Evolutionary conservation across 1,140 invertebrate species (phyloP).

Genomic region (Drosophila bifasciata): DNA sequence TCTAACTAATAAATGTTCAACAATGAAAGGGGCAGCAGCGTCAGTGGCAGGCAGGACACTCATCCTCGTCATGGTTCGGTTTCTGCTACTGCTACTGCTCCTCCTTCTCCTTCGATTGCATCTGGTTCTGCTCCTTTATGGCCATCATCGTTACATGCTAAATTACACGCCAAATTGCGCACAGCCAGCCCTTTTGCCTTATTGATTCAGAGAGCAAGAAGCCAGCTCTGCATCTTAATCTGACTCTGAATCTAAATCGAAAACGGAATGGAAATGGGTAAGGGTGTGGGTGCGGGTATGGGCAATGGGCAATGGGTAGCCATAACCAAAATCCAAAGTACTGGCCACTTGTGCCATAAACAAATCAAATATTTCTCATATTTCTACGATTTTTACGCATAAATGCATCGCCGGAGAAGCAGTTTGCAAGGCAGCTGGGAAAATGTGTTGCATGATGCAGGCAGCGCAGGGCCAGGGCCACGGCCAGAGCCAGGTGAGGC

Average conservation of each 20-base stretch:
- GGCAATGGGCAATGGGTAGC: background rate
- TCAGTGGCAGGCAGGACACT: slow-evolving; percentile 28
- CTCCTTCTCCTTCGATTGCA: too few relatives aligned
- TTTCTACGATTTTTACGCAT: slow-evolving; percentile 67
- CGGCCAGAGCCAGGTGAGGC: slow-evolving; percentile 5
- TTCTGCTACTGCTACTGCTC: background rate
- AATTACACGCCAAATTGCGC: slow-evolving; percentile 79
- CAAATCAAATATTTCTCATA: slow-evolving; percentile 79
- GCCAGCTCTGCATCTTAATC: slow-evolving; percentile 37
- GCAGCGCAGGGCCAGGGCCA: slow-evolving; percentile 1
- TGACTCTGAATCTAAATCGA: slow-evolving; percentile 43
- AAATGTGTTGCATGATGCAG: slow-evolving; percentile 63
- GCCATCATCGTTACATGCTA: slow-evolving; percentile 79
- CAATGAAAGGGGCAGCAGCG: slow-evolving; percentile 43
- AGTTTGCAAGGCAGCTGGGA: slow-evolving; percentile 37
- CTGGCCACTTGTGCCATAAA: slow-evolving; percentile 68
- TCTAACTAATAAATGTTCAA: slow-evolving; percentile 77
- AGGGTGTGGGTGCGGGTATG: background rate
- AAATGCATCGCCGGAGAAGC: slow-evolving; percentile 53
- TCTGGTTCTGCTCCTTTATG: slow-evolving; percentile 36
- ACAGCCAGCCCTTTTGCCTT: slow-evolving; percentile 61
- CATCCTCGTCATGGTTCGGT: slow-evolving; percentile 1
- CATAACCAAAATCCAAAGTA: slow-evolving; percentile 34
- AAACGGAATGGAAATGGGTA: slow-evolving; percentile 28
- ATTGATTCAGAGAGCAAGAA: slow-evolving; percentile 56